Conservation (phyloP, 2,888 invertebrate species). For the Bembecia ichneumoniformis region DNA sequence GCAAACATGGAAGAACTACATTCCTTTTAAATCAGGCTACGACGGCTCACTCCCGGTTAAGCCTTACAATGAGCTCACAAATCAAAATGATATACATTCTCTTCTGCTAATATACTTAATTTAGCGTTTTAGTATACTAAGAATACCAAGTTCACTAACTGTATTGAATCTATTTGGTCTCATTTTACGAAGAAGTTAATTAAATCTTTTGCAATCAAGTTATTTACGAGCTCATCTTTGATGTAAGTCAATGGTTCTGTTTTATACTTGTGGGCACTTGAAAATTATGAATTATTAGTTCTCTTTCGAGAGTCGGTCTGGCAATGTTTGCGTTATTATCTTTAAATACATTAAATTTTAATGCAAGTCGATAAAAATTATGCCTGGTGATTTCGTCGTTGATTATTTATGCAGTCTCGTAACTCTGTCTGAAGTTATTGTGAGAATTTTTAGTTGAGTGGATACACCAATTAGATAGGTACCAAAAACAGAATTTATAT, state of each 20-base stretch:
- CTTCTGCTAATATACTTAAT: neutral
- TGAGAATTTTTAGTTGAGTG: too few relatives aligned
- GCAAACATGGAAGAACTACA: conserved; percentile 4
- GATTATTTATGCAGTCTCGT: too few relatives aligned
- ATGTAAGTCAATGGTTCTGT: conserved; percentile 11
- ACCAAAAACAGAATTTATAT: too few relatives aligned
- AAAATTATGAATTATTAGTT: conserved; percentile 41
- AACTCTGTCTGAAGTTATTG: too few relatives aligned
- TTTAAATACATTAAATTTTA: conserved; percentile 33
- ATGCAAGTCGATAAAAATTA: conserved; percentile 20
- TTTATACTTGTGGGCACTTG: conserved; percentile 27
- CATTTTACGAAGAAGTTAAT: neutral
- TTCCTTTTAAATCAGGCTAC: neutral
- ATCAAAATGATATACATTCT: neutral
- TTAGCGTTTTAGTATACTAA: neutral
- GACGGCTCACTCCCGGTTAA: neutral
- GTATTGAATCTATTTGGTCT: too few relatives aligned
- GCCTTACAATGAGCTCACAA: neutral
- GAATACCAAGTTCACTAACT: too few relatives aligned
- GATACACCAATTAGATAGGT: too few relatives aligned
- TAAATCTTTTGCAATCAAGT: conserved; percentile 25
- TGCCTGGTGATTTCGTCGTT: neutral
- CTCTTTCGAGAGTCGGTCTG: conserved; percentile 36
- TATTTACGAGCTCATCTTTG: conserved; percentile 34
- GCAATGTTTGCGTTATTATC: conserved; percentile 27